Evolutionary conservation across 35 echinoderm and acorn worm species (phyloP), one percentile per base, ranked within the genome.

Genomic region (Heliocidaris tuberculata): DNA sequence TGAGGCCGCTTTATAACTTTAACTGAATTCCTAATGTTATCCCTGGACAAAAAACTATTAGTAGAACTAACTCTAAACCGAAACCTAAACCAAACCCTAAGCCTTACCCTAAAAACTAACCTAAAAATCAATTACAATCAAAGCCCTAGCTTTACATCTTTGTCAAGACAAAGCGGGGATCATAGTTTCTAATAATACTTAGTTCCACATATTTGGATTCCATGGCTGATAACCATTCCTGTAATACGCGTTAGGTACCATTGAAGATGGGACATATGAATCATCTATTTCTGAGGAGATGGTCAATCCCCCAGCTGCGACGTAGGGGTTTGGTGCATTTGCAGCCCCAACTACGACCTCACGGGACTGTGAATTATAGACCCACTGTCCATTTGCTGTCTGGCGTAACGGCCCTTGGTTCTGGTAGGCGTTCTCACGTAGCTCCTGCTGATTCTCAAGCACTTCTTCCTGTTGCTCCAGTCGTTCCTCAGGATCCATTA

Each of bases 371-470:
- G 65, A 78, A n/a, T 78, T 78, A n/a, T 17, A 78, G 65, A 78
- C 65, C 65, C 19, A 78, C 21, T 78, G 65, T n/a, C 65, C 65
- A 8, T 78, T 78, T 6, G 65, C 65, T 78, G 65, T 78, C 21
- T 78, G 65, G 0, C 24, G 15, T 78, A 78, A n/a, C 19, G 65
- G 65, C 4, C 65, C 65, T 78, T 78, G 65, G 65, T 78, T 78
- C 65, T 89, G 31, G 15, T 24, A 89, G 47, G 31, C 30, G 9
- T 88, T 35, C 30, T 88, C 86, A 48, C 47, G 47, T 15, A 88
- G 31, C 86, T 88, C 86, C 47, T 88, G 86, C 86, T 88, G 86
- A 88, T 88, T 88, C 47, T 88, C 86, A 12, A 32, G 86, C 47
- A 42, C 31, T 16, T 88, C 47, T 88, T 88, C 86, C 47, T 42